Evolutionary conservation across 2,113 vertebrate species (phyloP).

Genomic region (Vireo altiloquus): DNA sequence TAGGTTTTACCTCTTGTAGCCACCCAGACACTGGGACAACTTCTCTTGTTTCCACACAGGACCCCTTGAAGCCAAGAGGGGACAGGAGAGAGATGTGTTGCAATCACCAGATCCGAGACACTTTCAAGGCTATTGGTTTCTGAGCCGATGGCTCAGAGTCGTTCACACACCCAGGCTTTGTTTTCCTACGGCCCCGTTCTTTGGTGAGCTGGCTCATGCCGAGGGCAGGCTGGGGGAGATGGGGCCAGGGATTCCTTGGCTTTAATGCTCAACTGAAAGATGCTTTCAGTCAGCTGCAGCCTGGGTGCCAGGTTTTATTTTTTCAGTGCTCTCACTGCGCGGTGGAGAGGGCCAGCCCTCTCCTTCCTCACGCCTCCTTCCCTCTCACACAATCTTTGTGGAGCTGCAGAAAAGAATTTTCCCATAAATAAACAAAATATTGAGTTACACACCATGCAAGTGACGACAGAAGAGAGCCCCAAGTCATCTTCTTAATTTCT

Average conservation of each 20-base stretch:
- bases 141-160: neutral
- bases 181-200: neutral
- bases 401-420: slow-evolving; percentile 75
- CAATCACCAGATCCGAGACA: neutral
- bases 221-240: neutral
- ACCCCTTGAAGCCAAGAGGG: neutral
- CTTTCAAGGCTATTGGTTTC: neutral
- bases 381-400: slow-evolving; percentile 41
- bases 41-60: neutral
- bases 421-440: slow-evolving; percentile 79
- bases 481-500: slow-evolving; percentile 71
- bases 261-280: slow-evolving; percentile 4
- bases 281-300: slow-evolving; percentile 14
- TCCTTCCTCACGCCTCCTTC: slow-evolving; percentile 46
- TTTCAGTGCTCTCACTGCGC: slow-evolving; percentile 5
- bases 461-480: slow-evolving; percentile 75
- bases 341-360: slow-evolving; percentile 4
- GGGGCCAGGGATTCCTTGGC: neutral
- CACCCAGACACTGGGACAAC: neutral
- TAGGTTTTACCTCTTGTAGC: neutral
- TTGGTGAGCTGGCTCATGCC: neutral
- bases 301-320: slow-evolving; percentile 48
- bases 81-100: neutral
- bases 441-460: slow-evolving; percentile 71
- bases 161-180: neutral